A percentile compares a stretch with the other conserved stretches of the same genome.
Evolutionary conservation across 2,797 vertebrate genomes (phyloP).

Genomic region (Protonibea diacanthus): DNA sequence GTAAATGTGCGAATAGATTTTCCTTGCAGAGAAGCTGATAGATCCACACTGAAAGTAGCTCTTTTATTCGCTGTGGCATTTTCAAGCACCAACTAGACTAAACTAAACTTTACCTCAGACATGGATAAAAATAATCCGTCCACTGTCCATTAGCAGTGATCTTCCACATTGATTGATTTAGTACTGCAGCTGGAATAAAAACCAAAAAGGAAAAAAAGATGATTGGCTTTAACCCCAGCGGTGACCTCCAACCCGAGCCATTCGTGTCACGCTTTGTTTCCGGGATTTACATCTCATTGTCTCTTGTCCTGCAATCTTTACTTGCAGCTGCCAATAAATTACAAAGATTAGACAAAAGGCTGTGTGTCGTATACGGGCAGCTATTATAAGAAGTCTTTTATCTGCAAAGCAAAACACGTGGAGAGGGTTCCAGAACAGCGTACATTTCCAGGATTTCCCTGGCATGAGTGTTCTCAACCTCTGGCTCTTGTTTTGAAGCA

Average conservation of each 20-base stretch:
- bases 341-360: constrained; percentile 46
- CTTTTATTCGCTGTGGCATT: too few species aligned
- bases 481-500: not conserved
- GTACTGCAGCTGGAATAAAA: not conserved
- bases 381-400: constrained; percentile 51
- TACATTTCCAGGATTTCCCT: not conserved
- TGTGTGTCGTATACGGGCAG: constrained; percentile 8
- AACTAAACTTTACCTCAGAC: too few species aligned
- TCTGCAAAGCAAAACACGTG: constrained; percentile 17
- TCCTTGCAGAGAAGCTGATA: too few species aligned
- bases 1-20: not conserved
- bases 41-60: too few species aligned
- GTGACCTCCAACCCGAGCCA: constrained; percentile 5
- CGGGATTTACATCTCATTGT: constrained; percentile 52
- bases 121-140: not conserved
- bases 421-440: not conserved
- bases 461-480: not conserved
- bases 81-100: too few species aligned
- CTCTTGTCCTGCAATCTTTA: constrained; percentile 43
- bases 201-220: not conserved
- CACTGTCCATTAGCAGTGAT: not conserved
- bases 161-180: not conserved
- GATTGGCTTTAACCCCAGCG: constrained; percentile 12
- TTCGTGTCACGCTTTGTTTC: constrained; percentile 1
- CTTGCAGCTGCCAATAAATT: constrained; percentile 40